These are phyloP conservation scores for Cataglyphis livida DNA, from an alignment of 2,888 invertebrate genomes.

Conservation along the genomic window DNA sequence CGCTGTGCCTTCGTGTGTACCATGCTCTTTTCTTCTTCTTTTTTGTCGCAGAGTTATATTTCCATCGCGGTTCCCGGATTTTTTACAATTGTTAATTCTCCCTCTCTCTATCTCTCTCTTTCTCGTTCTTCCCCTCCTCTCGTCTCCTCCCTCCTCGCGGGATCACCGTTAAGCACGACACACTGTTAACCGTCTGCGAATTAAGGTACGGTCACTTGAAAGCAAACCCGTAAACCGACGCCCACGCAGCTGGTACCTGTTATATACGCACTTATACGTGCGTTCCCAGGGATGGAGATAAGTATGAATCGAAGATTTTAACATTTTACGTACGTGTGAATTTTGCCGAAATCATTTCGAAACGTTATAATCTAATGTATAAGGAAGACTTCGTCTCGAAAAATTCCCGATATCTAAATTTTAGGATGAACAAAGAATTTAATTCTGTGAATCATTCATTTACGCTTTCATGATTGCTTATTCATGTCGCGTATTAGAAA, in stretches of 20 bases:
- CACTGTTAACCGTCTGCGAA: slow-evolving; percentile 71
- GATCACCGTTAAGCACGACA: slow-evolving; percentile 76
- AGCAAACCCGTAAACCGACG: slow-evolving; percentile 78
- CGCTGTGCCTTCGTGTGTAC: slow-evolving; percentile 55
- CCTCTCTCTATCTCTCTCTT: not conserved
- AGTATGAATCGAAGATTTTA: not conserved
- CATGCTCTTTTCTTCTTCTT: slow-evolving; percentile 4
- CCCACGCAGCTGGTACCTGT: slow-evolving; percentile 76
- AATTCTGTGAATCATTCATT: not conserved
- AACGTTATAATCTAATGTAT: not conserved
- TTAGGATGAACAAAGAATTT: not conserved
- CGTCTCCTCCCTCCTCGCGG: slow-evolving; percentile 41
- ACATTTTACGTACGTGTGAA: not conserved
- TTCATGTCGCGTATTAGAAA: not conserved
- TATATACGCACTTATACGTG: slow-evolving; percentile 60
- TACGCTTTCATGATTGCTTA: not conserved
- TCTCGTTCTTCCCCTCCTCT: too few species aligned
- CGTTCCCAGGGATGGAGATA: slow-evolving; percentile 66
- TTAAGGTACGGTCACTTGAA: slow-evolving; percentile 77
- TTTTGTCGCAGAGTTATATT: slow-evolving; percentile 44
- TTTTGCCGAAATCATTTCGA: not conserved
- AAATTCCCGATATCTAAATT: not conserved
- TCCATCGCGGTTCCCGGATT: slow-evolving; percentile 57
- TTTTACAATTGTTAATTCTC: slow-evolving; percentile 59
- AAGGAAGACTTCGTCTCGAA: not conserved